A percentile compares a stretch with the other conserved stretches of the same genome.
Conservation (phyloP, 2,113 vertebrate genomes). For the Malurus cyaneus region DNA sequence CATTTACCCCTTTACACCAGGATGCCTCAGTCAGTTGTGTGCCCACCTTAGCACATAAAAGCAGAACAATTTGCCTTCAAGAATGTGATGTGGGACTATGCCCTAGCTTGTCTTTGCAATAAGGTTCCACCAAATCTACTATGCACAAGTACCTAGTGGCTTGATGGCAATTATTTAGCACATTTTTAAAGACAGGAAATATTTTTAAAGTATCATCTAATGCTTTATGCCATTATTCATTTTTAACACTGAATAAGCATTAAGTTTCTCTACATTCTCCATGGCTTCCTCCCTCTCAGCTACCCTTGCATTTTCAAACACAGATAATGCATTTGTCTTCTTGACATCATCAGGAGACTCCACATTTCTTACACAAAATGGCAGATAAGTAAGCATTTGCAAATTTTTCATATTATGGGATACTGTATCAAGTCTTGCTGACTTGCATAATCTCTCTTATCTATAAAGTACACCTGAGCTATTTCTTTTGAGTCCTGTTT, state of each 20-base stretch:
- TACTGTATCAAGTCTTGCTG: neutral
- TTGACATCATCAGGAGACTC: neutral
- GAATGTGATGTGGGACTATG: neutral
- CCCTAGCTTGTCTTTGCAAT: neutral
- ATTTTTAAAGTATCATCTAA: neutral
- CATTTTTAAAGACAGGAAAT: neutral
- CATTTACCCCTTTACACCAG: neutral
- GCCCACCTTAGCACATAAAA: neutral
- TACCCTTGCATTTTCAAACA: neutral
- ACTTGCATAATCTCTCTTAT: neutral
- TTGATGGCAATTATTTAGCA: neutral
- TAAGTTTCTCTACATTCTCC: neutral
- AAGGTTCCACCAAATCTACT: neutral
- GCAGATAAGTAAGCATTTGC: neutral
- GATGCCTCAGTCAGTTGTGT: neutral
- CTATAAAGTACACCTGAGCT: neutral
- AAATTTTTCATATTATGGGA: neutral
- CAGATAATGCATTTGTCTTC: neutral
- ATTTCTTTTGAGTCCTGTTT: neutral
- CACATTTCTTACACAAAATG: neutral
- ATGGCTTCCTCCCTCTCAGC: neutral
- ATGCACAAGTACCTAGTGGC: neutral
- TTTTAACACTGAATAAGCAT: neutral
- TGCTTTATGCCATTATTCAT: neutral
- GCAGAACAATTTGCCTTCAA: neutral